Conservation (phyloP, 2,888 invertebrate species). For the Lithodes maja region DNA sequence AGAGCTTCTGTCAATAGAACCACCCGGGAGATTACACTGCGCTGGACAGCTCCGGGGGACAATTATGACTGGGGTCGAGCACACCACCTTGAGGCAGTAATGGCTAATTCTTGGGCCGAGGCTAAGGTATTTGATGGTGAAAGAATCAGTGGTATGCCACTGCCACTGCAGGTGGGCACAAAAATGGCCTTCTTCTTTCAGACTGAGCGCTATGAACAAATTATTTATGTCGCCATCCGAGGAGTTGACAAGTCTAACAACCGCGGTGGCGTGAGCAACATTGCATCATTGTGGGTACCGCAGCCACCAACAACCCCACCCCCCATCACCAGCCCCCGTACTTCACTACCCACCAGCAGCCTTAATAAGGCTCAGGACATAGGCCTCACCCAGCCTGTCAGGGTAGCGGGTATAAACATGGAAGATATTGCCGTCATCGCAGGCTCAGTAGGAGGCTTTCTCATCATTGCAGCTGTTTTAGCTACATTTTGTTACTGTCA, state of each 20-base stretch:
- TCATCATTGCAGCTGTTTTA: constrained; percentile 61
- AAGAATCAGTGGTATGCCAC: constrained; percentile 58
- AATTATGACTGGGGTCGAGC: constrained; percentile 73
- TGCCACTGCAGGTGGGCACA: constrained; percentile 59
- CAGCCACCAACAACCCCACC: constrained; percentile 75
- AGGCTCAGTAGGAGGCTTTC: constrained; percentile 64
- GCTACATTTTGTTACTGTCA: constrained; percentile 64
- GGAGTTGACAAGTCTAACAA: constrained; percentile 76
- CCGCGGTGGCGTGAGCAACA: constrained; percentile 77
- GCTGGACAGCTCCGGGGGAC: constrained; percentile 79
- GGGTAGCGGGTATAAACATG: constrained; percentile 67
- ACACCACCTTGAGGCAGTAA: constrained; percentile 62
- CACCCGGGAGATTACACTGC: constrained; percentile 77
- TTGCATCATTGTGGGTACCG: constrained; percentile 77
- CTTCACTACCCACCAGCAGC: constrained; percentile 44
- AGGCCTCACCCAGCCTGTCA: constrained; percentile 65
- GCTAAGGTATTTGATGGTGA: constrained; percentile 69
- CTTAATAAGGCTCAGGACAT: constrained; percentile 50
- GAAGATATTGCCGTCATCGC: constrained; percentile 68
- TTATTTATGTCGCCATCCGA: constrained; percentile 78
- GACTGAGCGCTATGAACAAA: constrained; percentile 60
- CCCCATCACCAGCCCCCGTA: constrained; percentile 51
- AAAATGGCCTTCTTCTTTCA: constrained; percentile 54
- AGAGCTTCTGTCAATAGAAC: constrained; percentile 76
- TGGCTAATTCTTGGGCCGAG: constrained; percentile 64